Percentiles rank a stretch among this genome's conserved stretches.
Conservation (phyloP, 2,113 vertebrate species). For the Tragelaphus strepsiceros region DNA sequence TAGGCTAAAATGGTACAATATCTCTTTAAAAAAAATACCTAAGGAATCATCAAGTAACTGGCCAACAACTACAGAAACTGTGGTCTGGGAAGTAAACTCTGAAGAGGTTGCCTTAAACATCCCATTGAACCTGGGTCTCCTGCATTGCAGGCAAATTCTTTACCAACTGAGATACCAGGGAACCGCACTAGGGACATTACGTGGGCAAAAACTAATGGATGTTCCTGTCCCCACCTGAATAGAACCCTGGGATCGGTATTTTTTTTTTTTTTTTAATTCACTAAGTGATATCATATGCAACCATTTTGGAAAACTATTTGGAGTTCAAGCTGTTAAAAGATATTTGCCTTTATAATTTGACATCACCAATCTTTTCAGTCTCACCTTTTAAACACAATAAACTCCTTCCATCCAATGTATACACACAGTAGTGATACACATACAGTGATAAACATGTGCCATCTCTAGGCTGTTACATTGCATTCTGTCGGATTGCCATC, state of each 20-base stretch:
- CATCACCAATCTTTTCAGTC: background rate
- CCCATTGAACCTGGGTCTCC: background rate
- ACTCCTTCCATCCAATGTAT: too few relatives aligned
- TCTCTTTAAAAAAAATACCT: too few relatives aligned
- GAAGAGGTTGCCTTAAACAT: background rate
- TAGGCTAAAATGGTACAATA: background rate
- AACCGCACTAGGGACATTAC: accelerated
- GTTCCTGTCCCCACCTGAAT: accelerated
- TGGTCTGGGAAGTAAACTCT: background rate
- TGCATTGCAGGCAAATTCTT: background rate
- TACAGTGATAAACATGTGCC: accelerated
- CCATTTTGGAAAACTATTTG: background rate
- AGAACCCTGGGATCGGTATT: background rate
- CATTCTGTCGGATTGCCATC: background rate
- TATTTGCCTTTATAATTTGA: background rate
- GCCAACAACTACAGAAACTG: background rate
- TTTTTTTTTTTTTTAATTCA: background rate
- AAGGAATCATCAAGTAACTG: background rate
- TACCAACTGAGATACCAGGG: background rate
- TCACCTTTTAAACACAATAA: background rate
- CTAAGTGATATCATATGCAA: background rate
- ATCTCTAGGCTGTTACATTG: background rate
- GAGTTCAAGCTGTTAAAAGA: background rate
- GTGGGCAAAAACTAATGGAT: background rate
- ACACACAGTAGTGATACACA: background rate